Conservation (phyloP, 2,888 invertebrate species). For the Lasioglossum malachurum region DNA sequence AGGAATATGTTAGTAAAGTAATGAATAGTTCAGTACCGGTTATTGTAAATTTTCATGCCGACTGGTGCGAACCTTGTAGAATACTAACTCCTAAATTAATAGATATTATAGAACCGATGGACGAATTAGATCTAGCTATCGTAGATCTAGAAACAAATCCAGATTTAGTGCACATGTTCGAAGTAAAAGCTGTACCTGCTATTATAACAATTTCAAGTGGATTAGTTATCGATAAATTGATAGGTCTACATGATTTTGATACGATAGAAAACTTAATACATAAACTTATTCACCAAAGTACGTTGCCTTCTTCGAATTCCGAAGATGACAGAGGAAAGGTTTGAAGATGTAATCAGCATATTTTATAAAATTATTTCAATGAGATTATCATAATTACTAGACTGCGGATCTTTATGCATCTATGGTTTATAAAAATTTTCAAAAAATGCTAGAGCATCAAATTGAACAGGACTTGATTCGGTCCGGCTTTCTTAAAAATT, state of each 20-base stretch:
- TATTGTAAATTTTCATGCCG: constrained; percentile 96
- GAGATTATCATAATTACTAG: neutral
- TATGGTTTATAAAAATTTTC: no score
- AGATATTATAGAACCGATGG: constrained; percentile 90
- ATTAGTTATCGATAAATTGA: constrained; percentile 94
- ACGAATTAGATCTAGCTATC: constrained; percentile 91
- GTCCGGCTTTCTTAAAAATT: no score
- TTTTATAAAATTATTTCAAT: constrained; percentile 28
- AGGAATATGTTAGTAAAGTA: constrained; percentile 92
- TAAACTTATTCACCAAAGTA: constrained; percentile 84
- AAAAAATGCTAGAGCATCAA: no score
- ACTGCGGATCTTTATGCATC: no score
- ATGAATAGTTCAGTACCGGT: constrained; percentile 94
- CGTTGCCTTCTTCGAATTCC: constrained; percentile 43
- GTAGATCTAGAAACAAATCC: constrained; percentile 94
- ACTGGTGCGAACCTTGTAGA: constrained; percentile 96
- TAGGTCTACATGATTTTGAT: constrained; percentile 92
- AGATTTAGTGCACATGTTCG: constrained; percentile 92
- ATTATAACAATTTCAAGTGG: constrained; percentile 93
- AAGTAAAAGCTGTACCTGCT: constrained; percentile 93
- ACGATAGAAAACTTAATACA: constrained; percentile 93
- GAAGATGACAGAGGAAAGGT: constrained; percentile 41
- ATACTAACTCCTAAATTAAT: constrained; percentile 93
- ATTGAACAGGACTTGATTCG: no score
- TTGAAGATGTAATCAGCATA: constrained; percentile 15